These are phyloP conservation scores for Percina caprodes DNA, from an alignment of 2,113 vertebrate species.

Conservation along the genomic window DNA sequence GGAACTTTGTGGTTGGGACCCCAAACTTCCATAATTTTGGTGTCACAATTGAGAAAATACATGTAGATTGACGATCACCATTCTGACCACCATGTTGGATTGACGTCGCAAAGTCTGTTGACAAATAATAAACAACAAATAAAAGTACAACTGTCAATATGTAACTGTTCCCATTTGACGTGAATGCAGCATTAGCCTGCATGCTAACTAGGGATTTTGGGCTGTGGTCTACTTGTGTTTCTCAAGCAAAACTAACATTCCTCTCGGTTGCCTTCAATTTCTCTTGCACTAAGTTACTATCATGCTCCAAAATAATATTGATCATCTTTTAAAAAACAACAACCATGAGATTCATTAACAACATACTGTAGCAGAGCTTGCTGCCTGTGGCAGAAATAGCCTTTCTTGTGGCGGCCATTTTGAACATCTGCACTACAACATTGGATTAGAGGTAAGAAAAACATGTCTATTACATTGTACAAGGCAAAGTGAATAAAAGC, in stretches of 20 bases:
- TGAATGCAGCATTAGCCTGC: constrained; percentile 56
- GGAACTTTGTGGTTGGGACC: neutral
- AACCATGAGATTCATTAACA: constrained; percentile 36
- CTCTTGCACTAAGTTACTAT: constrained; percentile 61
- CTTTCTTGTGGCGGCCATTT: constrained; percentile 61
- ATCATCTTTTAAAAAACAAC: constrained; percentile 47
- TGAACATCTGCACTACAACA: constrained; percentile 58
- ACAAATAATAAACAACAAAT: neutral
- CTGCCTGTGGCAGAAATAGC: constrained; percentile 36
- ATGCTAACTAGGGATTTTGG: constrained; percentile 32
- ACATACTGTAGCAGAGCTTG: constrained; percentile 30
- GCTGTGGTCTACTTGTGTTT: constrained; percentile 36
- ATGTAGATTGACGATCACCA: neutral
- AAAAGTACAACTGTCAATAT: neutral
- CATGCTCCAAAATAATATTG: constrained; percentile 72
- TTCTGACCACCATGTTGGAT: constrained; percentile 9
- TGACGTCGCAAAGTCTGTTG: constrained; percentile 6
- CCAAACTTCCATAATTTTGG: neutral
- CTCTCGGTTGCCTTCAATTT: constrained; percentile 43
- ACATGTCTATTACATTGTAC: constrained; percentile 31
- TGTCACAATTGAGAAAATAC: constrained; percentile 13
- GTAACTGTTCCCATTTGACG: constrained; percentile 8
- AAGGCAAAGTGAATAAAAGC: constrained; percentile 56
- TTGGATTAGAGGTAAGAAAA: constrained; percentile 53
- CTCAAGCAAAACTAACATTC: constrained; percentile 45